Base-by-base conservation (phyloP, 2,797 vertebrate genomes). In the Lepilemur ruficaudatus region DNA sequence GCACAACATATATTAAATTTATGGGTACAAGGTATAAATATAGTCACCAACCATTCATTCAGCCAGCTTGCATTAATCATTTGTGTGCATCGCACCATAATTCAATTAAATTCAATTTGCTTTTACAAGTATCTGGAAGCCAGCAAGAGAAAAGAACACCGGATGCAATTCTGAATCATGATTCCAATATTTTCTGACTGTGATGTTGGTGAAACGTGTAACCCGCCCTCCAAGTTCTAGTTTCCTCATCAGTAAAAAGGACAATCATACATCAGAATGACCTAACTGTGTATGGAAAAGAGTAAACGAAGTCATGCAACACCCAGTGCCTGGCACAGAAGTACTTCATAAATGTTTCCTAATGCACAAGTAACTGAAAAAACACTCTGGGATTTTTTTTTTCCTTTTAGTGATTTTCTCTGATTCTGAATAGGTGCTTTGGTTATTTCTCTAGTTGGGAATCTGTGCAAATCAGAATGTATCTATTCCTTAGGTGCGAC, bases 1-100 rank as follows among this genome's bases (percentile, higher is more conserved):
- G 91, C 91, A 93, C 86, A 97, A 81, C 63, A 83, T 73, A 69
- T 35, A 95, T 93, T 94, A 89, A 84, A 89, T 78, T 89, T 96
- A 89, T 84, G 86, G 79, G 84, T 84, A 43, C 89, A 89, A 86
- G 52, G 28, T 87, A 80, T 87, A 93, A 97, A 95, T 96, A 78
- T 5, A 93, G 78, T 93, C 65, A 84, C 63, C 70, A 88, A 35
- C 41, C 79, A 80, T 70, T 80, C 94, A 95, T 80, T 87, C 48
- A 10, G 17, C 63, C 59, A 52, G 82, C 59, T 35, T 35, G 12
- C 43, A 81, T 84, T 95, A 89, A 96, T 95, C 84, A 86, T 15
- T 61, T 23, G 46, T 75, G 32, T 79, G 55, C n/a, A 73, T 35
- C 35, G 38, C 4, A 3, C 38, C 70, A n/a, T 67, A 91, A 93